Evolutionary conservation across 1,140 invertebrate genomes (phyloP).

Genomic region (Riptortus pedestris): DNA sequence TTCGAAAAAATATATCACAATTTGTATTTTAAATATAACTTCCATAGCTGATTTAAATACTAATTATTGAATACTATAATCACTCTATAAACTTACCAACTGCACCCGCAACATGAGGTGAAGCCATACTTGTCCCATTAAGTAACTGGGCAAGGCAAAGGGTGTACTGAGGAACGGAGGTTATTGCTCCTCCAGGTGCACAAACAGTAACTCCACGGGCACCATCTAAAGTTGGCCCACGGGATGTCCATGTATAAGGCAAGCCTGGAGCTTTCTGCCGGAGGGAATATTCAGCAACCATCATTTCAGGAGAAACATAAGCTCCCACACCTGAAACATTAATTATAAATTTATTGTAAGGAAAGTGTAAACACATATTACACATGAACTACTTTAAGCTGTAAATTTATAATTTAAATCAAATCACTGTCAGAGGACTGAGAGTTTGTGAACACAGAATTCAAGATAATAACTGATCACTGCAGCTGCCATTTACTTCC

Average conservation of each 20-base stretch:
- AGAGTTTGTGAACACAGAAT: too few relatives aligned
- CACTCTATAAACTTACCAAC: slow-evolving; percentile 61
- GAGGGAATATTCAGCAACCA: slow-evolving; percentile 87
- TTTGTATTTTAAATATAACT: too few relatives aligned
- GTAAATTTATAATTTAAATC: too few relatives aligned
- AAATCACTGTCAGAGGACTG: too few relatives aligned
- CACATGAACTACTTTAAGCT: too few relatives aligned
- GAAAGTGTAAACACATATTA: too few relatives aligned
- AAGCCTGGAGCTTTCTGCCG: slow-evolving; percentile 69
- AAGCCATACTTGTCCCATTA: slow-evolving; percentile 84
- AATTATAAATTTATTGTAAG: slow-evolving; percentile 18
- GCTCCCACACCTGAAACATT: slow-evolving; percentile 78
- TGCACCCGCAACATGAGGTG: slow-evolving; percentile 86
- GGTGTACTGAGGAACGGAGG: slow-evolving; percentile 87
- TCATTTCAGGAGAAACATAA: slow-evolving; percentile 95
- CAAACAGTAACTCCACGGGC: slow-evolving; percentile 77
- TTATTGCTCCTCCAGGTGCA: slow-evolving; percentile 93
- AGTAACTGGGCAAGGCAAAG: slow-evolving; percentile 68
- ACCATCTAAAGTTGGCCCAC: slow-evolving; percentile 82
- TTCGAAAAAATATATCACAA: too few relatives aligned
- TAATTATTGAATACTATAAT: too few relatives aligned
- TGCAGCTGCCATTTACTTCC: too few relatives aligned
- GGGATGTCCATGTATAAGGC: slow-evolving; percentile 90
- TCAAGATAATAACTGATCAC: too few relatives aligned
- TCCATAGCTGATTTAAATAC: too few relatives aligned